Evolutionary conservation across 2,888 invertebrate species (phyloP).

Genomic region (Himalopsyche tibetana): DNA sequence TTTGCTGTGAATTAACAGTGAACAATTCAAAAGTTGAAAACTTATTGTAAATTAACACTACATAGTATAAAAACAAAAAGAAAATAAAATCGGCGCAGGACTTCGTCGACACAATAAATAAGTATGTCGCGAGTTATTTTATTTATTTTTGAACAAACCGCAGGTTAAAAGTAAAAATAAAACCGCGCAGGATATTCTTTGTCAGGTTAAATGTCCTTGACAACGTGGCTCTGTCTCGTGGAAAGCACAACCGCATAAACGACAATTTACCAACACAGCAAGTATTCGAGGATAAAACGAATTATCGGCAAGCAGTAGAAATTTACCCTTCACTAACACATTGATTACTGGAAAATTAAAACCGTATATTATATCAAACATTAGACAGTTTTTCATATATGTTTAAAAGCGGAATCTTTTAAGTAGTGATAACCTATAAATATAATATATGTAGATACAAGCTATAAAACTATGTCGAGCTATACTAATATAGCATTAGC

Average conservation of each 20-base stretch:
- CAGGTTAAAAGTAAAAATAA: conserved; percentile 21
- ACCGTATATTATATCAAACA: too few species aligned
- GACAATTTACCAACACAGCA: conserved; percentile 12
- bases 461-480: too few species aligned
- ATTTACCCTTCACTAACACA: neutral
- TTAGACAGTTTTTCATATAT: too few species aligned
- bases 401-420: too few species aligned
- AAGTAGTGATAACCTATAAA: too few species aligned
- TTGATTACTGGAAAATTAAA: neutral
- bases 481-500: too few species aligned
- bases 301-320: neutral
- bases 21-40: too few species aligned
- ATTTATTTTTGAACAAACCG: conserved; percentile 17
- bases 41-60: too few species aligned
- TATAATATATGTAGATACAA: too few species aligned
- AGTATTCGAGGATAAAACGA: conserved; percentile 9
- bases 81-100: neutral
- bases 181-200: conserved; percentile 21
- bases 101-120: conserved; percentile 5
- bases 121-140: conserved; percentile 4
- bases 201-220: conserved; percentile 29
- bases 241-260: conserved; percentile 30
- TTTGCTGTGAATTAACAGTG: too few species aligned
- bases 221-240: conserved; percentile 9
- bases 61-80: too few species aligned